Percentiles rank a stretch among this genome's conserved stretches.
Evolutionary conservation across 2,113 vertebrate genomes (phyloP).

Genomic region (Corapipo altera): DNA sequence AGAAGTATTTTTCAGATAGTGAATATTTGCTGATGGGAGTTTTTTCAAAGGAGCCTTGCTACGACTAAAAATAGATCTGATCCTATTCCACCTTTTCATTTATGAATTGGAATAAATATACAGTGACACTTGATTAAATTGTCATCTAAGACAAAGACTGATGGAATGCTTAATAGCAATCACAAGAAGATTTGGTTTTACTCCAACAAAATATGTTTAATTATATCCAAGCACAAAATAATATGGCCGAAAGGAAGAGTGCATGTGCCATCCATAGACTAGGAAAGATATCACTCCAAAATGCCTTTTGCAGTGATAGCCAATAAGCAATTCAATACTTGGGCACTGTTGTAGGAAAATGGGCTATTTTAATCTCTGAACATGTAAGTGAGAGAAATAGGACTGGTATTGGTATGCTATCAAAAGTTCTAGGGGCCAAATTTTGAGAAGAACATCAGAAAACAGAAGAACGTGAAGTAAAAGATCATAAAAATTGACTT

Average conservation of each 20-base stretch:
- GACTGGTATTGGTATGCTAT: neutral
- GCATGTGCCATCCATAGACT: neutral
- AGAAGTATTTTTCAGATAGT: neutral
- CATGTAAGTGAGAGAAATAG: neutral
- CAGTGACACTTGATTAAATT: neutral
- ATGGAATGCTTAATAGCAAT: neutral
- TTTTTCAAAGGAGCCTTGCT: neutral
- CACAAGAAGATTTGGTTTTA: neutral
- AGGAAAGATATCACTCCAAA: neutral
- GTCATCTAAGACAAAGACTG: neutral
- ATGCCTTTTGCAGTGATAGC: neutral
- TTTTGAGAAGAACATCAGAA: constrained; percentile 6
- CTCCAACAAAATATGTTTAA: neutral
- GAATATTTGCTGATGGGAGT: neutral
- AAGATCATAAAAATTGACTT: constrained; percentile 12
- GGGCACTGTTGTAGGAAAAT: neutral
- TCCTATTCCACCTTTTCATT: neutral
- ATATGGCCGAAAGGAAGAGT: neutral
- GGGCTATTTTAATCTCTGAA: neutral
- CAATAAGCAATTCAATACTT: neutral
- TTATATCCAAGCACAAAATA: neutral
- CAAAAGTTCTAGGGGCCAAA: neutral
- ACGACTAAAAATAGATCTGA: neutral
- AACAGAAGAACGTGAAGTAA: constrained; percentile 4
- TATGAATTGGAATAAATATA: neutral